Evolutionary conservation across 2,113 vertebrate genomes (phyloP), one percentile per base, ranked within the genome.

Genomic region (Alaudala cheleensis): DNA sequence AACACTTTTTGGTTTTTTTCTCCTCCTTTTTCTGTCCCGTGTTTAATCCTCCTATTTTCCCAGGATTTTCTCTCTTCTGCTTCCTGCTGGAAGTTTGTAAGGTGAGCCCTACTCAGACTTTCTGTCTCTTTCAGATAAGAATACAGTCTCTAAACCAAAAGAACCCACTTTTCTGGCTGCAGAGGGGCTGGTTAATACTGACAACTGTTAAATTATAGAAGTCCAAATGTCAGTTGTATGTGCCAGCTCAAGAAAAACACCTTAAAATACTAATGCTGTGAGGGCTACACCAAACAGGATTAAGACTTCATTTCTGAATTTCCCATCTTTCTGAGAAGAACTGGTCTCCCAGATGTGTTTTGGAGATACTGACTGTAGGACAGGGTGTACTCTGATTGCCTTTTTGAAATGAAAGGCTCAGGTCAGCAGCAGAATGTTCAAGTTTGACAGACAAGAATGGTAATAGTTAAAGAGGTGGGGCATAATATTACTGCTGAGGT

Each of bases 111-210:
- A 42, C 61, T 82, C 50, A 77, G 76, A 51, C 71, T 91, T 91
- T 86, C 61, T 88, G 81, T 81, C 47, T 85, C 64, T 83, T 93
- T 90, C 92, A 92, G 88, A 86, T 96, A 94, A 90, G 65, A 78
- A 90, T 77, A 37, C 44, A 61, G n/a, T 51, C n/a, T 53, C n/a
- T 93, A 86, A 86, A 70, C 70, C 40, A 66, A 83, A 73, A 37
- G 26, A 92, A 18, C 61, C 45, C 34, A 13, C 60, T 79, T 95
- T 89, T 66, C 82, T 86, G 33, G 17, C 42, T 80, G 39, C 34
- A 62, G 44, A 86, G 60, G 72, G 53, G 8, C 19, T 85, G 54
- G 28, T 73, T 95, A 66, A 17, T 79, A 62, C 40, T 54, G 78
- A 80, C 34, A 79, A 62, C 45, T 53, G 34, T 82, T 92, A 64